These are phyloP conservation scores for Heterotilapia buettikoferi DNA, from an alignment of 2,113 vertebrate genomes.

Conservation along the genomic window DNA sequence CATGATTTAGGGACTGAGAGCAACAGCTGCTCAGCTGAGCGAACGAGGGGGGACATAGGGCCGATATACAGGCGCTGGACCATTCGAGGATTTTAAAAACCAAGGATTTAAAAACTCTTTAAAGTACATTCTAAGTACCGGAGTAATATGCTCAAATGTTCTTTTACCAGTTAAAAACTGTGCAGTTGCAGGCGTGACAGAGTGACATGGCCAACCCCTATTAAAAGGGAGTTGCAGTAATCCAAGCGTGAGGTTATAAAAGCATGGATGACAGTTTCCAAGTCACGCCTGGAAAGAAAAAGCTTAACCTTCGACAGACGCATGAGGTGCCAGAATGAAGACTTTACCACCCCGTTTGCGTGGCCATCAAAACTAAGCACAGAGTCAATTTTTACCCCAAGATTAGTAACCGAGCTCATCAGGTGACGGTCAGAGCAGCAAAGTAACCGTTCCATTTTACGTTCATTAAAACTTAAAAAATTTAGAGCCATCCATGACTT, in stretches of 20 bases:
- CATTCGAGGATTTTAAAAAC: neutral
- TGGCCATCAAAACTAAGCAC: neutral
- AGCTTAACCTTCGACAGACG: neutral
- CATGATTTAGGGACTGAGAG: neutral
- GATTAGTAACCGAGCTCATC: neutral
- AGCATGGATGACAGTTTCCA: neutral
- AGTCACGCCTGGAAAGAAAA: neutral
- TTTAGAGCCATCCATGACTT: neutral
- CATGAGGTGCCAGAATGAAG: neutral
- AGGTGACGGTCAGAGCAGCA: neutral
- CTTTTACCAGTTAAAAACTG: neutral
- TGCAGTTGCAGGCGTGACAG: neutral
- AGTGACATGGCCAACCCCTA: neutral
- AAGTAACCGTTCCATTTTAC: neutral
- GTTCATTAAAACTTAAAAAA: neutral
- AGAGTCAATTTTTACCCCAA: neutral
- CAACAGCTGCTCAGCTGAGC: neutral
- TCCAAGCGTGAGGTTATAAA: neutral
- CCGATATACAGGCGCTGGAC: neutral
- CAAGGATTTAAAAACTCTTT: neutral
- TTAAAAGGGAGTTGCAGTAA: neutral
- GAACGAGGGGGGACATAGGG: rapidly evolving
- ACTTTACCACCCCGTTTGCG: neutral
- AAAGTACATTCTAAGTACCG: neutral
- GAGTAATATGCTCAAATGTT: neutral